Conservation (phyloP, 2,797 vertebrate genomes). For the Eidolon dupreanum region DNA sequence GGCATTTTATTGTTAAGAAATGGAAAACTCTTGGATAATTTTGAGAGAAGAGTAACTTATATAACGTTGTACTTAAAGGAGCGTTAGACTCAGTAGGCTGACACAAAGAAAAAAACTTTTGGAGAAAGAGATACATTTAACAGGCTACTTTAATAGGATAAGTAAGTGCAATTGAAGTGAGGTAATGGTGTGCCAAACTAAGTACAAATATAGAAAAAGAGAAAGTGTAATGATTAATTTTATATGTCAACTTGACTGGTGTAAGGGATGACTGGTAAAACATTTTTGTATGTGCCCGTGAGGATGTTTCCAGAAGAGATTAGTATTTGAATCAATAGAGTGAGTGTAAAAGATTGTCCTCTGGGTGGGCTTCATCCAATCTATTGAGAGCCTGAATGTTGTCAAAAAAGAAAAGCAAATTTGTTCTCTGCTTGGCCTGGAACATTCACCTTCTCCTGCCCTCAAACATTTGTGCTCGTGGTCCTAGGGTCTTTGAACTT, state of each 20-base stretch:
- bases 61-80: background rate
- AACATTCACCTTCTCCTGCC: background rate
- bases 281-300: background rate
- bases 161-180: background rate
- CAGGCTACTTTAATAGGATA: background rate
- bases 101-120: background rate
- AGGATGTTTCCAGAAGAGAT: background rate
- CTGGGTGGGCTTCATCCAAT: background rate
- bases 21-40: background rate
- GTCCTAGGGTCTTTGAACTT: background rate
- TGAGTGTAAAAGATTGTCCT: background rate
- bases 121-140: background rate
- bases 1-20: conserved; percentile 1
- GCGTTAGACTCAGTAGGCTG: background rate
- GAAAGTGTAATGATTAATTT: background rate
- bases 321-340: background rate
- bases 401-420: background rate
- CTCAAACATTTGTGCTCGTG: background rate
- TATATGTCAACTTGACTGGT: background rate
- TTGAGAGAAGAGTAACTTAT: background rate
- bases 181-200: background rate
- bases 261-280: background rate
- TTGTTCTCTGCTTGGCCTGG: background rate
- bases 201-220: background rate
- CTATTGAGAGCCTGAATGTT: background rate